Evolutionary conservation across 2,113 vertebrate genomes (phyloP), one percentile per base, ranked within the genome.

Genomic region (Bujurquina vittata): DNA sequence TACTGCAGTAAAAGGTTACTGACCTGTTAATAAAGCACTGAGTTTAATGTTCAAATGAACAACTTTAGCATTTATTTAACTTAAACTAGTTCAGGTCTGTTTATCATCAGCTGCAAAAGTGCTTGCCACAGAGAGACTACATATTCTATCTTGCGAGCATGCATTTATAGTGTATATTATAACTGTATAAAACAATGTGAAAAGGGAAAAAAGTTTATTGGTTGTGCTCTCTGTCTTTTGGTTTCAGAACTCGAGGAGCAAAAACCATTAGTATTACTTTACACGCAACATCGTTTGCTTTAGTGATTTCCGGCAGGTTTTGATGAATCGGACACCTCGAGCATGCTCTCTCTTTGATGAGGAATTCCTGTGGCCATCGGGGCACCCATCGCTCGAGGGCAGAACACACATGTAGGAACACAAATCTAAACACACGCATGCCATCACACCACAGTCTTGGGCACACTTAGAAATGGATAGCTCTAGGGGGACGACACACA

Each of bases 271-370:
- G 80, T 29, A 1, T 84, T 61, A 69, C 62, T 62, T 88, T 58
- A 61, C 79, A 49, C 69, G 77, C 72, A 46, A 49, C 0, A 52
- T 20, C 10, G 55, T 76, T 20, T 22, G 84, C 88, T 90, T 91
- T 54, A 88, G 85, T 93, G 90, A 88, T 88, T 7, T 74, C 78
- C 56, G 62, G 52, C 75, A 76, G 77, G 81, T 87, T 93, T 87
- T 93, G 92, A 91, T 63, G 58, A 87, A 84, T 77, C 88, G 85
- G 81, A 91, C 92, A 92, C 92, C 83, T 92, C n/a, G 35, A 76
- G 91, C 87, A 77, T 85, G 91, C 87, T 81, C 82, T 17, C 75
- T 79, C 91, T 93, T 94, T 94, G 91, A 94, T 92, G 90, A 88
- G 79, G 83, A 84, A 91, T 94, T 94, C 92, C 91, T 90, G 89